phyloP scores from a whole-genome alignment of 30 jellyfish, hydroid and myxozoan genomes.

The Haliclystus octoradiatus region DNA sequence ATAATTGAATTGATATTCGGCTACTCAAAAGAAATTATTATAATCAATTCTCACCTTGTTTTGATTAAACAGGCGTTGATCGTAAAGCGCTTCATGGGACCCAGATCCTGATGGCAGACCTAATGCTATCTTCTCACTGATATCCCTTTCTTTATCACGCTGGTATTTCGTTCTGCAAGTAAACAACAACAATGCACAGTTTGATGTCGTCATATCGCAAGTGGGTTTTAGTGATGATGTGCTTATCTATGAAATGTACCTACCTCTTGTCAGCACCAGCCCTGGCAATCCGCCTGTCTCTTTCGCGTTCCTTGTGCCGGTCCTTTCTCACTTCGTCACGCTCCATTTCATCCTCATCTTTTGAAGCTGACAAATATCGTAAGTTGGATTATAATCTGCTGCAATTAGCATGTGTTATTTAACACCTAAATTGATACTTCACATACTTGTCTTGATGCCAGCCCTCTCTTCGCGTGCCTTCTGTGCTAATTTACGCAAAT shows the following conservation, averaged over 20 bases:
- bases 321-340: constrained; percentile 89
- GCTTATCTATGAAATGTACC: too few relatives aligned
- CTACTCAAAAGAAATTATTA: background rate
- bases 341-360: constrained; percentile 71
- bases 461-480: constrained; percentile 98
- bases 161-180: constrained; percentile 55
- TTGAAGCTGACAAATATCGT: constrained; percentile 55
- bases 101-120: constrained; percentile 92
- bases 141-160: constrained; percentile 97
- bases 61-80: constrained; percentile 89
- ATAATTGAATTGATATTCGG: background rate
- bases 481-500: constrained; percentile 81
- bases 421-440: too few relatives aligned
- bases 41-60: constrained; percentile 40
- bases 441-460: constrained; percentile 71
- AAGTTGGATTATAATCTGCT: too few relatives aligned
- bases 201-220: too few relatives aligned
- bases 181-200: background rate
- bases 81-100: constrained; percentile 98
- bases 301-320: constrained; percentile 91
- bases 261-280: constrained; percentile 99
- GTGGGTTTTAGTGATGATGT: too few relatives aligned
- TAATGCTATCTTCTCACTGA: constrained; percentile 97
- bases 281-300: constrained; percentile 84
- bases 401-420: too few relatives aligned